Conservation (phyloP, 2,888 invertebrate species). For the Thecophora atra region DNA sequence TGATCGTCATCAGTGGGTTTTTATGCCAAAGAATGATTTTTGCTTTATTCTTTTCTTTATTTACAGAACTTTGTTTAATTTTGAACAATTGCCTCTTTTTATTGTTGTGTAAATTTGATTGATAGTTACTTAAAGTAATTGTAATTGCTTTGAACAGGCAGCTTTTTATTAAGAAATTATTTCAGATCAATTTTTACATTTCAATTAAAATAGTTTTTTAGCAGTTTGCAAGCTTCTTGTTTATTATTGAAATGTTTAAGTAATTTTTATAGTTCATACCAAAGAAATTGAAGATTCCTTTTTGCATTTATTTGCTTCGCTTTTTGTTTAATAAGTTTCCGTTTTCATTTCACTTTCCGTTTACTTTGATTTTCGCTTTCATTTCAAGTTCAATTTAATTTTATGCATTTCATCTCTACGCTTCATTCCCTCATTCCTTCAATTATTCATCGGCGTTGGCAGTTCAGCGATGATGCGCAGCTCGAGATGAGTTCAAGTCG, state of each 20-base stretch:
- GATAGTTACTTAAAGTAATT: neutral
- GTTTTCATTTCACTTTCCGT: constrained; percentile 4
- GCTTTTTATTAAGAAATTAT: neutral
- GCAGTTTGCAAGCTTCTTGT: neutral
- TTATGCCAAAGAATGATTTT: neutral
- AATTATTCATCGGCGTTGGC: neutral
- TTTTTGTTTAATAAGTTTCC: neutral
- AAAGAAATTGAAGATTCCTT: neutral
- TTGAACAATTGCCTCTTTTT: neutral
- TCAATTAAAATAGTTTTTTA: neutral
- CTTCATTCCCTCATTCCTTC: neutral
- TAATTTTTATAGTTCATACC: neutral
- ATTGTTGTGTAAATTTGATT: neutral
- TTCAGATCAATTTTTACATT: neutral
- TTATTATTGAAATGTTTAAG: neutral
- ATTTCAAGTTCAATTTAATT: constrained; percentile 16
- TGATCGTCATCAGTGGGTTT: neutral
- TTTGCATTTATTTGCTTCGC: neutral
- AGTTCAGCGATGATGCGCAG: neutral
- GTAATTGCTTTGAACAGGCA: neutral
- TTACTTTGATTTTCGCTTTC: neutral
- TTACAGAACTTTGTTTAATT: neutral
- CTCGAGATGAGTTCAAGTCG: neutral
- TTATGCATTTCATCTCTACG: constrained; percentile 7
- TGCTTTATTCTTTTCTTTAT: neutral